phyloP scores from a whole-genome alignment of 1,140 invertebrate species.

The Drosophila rhopaloa region DNA sequence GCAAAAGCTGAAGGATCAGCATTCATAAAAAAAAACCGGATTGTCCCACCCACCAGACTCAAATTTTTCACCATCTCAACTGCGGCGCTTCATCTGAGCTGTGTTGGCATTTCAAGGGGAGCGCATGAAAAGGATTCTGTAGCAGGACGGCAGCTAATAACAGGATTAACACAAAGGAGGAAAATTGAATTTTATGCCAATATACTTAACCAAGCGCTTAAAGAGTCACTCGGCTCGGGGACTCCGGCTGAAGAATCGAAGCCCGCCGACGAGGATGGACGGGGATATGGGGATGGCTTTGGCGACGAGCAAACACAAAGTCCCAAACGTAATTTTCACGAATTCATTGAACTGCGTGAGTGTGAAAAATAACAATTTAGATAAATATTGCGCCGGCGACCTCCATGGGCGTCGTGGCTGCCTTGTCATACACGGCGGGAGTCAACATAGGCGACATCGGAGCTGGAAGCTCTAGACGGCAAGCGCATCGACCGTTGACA shows the following conservation, averaged over 20 bases:
- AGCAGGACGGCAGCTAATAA: conserved; percentile 68
- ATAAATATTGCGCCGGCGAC: conserved; percentile 84
- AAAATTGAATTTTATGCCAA: conserved; percentile 82
- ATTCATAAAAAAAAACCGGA: conserved; percentile 28
- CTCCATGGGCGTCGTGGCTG: conserved; percentile 67
- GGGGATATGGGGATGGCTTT: conserved; percentile 4
- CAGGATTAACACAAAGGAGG: conserved; percentile 79
- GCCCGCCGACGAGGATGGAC: conserved; percentile 21
- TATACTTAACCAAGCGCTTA: conserved; percentile 61
- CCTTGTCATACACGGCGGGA: conserved; percentile 49
- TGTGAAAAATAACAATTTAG: conserved; percentile 85
- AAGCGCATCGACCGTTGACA: conserved; percentile 77
- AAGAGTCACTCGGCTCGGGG: conserved; percentile 45
- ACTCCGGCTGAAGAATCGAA: conserved; percentile 23
- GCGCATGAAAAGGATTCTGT: conserved; percentile 58
- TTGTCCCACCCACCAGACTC: conserved; percentile 11
- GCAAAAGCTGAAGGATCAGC: conserved; percentile 1
- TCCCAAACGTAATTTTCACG: conserved; percentile 84
- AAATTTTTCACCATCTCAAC: not conserved
- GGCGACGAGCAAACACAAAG: conserved; percentile 76
- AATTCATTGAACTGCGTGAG: conserved; percentile 85
- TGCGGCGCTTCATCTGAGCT: not conserved
- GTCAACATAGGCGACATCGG: conserved; percentile 28
- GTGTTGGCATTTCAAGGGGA: conserved; percentile 22
- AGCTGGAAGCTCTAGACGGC: conserved; percentile 50